Percentiles rank a stretch among this genome's conserved stretches.
phyloP scores from a whole-genome alignment of 2,113 vertebrate genomes.

The Numenius arquata region DNA sequence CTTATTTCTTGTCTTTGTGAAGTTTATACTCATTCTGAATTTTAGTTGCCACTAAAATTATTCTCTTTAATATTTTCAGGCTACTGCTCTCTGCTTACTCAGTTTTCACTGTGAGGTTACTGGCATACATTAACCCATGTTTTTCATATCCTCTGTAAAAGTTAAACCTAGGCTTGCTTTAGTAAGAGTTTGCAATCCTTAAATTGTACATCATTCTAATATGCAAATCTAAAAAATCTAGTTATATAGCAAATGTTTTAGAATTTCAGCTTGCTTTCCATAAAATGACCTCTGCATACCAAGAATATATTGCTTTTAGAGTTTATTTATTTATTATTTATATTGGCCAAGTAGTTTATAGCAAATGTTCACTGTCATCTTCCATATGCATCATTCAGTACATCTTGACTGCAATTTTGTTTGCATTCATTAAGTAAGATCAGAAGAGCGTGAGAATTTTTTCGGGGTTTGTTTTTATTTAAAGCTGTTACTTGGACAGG shows the following conservation, averaged over 20 bases:
- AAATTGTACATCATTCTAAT: neutral
- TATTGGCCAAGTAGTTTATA: neutral
- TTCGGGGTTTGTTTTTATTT: neutral
- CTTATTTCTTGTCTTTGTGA: neutral
- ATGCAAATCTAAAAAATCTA: neutral
- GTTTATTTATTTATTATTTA: neutral
- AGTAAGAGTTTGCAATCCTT: neutral
- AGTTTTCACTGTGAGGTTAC: neutral
- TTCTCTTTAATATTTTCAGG: neutral
- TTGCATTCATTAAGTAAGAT: neutral
- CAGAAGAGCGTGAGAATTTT: fast-evolving
- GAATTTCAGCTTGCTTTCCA: neutral
- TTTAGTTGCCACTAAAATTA: neutral
- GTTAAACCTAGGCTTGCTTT: neutral
- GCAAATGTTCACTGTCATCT: neutral
- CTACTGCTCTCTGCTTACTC: neutral
- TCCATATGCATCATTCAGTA: neutral
- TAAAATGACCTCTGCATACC: neutral
- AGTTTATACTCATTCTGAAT: neutral
- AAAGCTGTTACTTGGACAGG: neutral
- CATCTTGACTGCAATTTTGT: neutral
- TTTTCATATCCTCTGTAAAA: neutral
- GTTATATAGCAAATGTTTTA: neutral
- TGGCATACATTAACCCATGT: neutral
- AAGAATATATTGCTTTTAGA: neutral